Conservation (phyloP, 2,113 vertebrate species). For the Colaptes auratus region DNA sequence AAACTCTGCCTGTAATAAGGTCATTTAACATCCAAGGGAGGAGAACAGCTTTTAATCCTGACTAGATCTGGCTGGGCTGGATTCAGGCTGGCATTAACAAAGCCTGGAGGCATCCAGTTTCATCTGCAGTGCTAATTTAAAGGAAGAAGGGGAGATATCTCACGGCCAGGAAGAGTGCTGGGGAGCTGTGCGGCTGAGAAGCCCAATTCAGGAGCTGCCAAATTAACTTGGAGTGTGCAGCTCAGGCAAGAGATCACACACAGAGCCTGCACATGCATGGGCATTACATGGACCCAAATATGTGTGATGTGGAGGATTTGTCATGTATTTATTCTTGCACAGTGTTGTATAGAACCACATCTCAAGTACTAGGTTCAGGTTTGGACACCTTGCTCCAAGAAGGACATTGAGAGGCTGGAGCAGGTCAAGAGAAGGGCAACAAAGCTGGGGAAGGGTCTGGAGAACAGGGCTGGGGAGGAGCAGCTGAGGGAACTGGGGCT, state of each 20-base stretch:
- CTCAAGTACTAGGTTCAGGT: too few relatives aligned
- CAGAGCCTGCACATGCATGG: fast-evolving
- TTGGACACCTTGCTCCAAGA: too few relatives aligned
- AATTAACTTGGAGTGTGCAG: neutral
- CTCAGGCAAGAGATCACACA: neutral
- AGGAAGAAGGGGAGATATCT: neutral
- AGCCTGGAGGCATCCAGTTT: neutral
- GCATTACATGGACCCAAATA: fast-evolving
- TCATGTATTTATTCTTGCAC: too few relatives aligned
- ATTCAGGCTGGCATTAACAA: neutral
- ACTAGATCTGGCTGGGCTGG: neutral
- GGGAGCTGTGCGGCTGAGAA: fast-evolving
- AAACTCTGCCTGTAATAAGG: neutral
- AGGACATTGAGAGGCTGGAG: too few relatives aligned
- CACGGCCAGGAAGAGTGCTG: neutral
- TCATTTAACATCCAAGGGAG: neutral
- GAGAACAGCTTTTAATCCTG: neutral
- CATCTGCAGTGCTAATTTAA: neutral
- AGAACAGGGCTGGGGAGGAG: too few relatives aligned
- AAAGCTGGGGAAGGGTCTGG: too few relatives aligned
- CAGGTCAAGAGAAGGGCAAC: too few relatives aligned
- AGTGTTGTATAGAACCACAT: too few relatives aligned
- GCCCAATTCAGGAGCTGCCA: fast-evolving
- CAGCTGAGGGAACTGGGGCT: too few relatives aligned
- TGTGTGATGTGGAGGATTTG: neutral